Evolutionary conservation across 2,797 vertebrate species (phyloP), one percentile per base, ranked within the genome.

Genomic region (Lagocephalus sceleratus): DNA sequence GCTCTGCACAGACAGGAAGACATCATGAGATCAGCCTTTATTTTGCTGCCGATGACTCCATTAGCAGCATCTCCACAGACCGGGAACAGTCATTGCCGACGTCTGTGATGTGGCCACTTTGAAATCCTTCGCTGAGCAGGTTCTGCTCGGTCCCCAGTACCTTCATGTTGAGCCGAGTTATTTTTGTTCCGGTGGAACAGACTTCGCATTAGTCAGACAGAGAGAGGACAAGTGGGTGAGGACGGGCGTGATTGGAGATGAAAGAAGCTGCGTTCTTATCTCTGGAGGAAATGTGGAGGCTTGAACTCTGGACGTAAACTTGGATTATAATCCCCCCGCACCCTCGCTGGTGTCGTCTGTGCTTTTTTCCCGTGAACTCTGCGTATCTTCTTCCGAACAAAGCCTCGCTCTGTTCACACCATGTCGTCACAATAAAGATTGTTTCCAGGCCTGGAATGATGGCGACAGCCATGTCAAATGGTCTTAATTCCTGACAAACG

Each of bases 141-240:
- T 32, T 32, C 29, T 32, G 29, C 29, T 32, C 29, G 32, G 32
- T 12, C 1, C 11, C 5, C 3, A 1, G 32, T 14, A 14, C 32
- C 32, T 35, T 35, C 32, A 14, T 14, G 2, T 35, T 35, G 40
- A 71, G 64, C 57, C 20, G 0, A 32, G 71, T 57, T 79, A 82
- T 81, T 83, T 85, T 73, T 66, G 51, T 54, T 65, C 48, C 25
- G 63, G 38, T 51, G 21, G 52, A 19, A 50, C 63, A 68, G 78
- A 77, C 32, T 46, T 54, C 54, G 54, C 0, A 54, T 78, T 79
- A 44, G 68, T 84, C 83, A 82, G 41, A 38, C 40, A 49, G 9
- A 47, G 35, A 54, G 41, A 67, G 8, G 21, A 21, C 15, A 58
- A 20, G 35, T 19, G 60, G 40, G 26, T 20, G 47, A 51, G 7